Evolutionary conservation across 35 echinoderm and acorn worm species (phyloP).

Genomic region (Chiridota heheva): DNA sequence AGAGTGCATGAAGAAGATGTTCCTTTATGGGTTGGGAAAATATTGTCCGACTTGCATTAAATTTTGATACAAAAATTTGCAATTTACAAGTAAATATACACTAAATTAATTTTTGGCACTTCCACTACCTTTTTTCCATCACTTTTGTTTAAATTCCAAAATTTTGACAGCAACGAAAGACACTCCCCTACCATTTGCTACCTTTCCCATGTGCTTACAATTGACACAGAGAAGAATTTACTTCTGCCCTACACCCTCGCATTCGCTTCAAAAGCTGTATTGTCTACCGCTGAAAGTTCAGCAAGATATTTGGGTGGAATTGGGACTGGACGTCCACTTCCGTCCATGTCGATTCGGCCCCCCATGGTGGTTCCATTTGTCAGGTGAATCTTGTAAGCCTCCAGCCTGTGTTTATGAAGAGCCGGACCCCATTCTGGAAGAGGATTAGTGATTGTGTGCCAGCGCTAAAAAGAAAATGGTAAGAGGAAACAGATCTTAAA

Average conservation of each 20-base stretch:
- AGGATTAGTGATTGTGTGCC: constrained; percentile 54
- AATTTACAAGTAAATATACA: no score
- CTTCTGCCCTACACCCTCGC: constrained; percentile 13
- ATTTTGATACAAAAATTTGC: no score
- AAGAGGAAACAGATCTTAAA: not conserved
- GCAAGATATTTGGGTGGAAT: not conserved
- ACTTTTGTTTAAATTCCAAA: no score
- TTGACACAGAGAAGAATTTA: no score
- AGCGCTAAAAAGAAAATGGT: constrained; percentile 55
- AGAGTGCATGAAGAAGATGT: no score
- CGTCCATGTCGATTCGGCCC: constrained; percentile 57
- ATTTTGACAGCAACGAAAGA: no score
- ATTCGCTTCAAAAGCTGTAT: constrained; percentile 3
- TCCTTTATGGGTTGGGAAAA: no score
- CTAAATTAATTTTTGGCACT: no score
- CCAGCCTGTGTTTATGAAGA: constrained; percentile 59
- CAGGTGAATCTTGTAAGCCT: constrained; percentile 68
- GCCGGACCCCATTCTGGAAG: constrained; percentile 76
- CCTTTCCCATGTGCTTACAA: no score
- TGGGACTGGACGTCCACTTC: constrained; percentile 35
- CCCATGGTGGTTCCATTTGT: constrained; percentile 83
- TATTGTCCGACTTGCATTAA: no score
- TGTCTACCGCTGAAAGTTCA: constrained; percentile 32
- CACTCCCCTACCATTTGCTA: no score
- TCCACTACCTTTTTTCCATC: no score